Base-by-base conservation (phyloP, 2,888 invertebrate species). In the Ischnura elegans region DNA sequence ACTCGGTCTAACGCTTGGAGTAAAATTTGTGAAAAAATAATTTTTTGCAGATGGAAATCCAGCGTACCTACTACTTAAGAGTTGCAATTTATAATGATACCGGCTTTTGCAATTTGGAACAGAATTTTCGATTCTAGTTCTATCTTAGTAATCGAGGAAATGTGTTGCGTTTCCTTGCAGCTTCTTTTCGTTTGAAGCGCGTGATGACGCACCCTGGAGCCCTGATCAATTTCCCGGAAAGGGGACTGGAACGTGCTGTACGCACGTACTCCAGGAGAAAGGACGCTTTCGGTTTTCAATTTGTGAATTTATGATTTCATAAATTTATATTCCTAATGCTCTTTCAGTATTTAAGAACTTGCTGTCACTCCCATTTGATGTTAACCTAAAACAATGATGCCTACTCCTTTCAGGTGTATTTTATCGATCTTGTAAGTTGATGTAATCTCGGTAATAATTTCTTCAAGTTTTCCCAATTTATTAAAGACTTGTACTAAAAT, bases 191-290 rank as follows among this genome's bases (percentile, higher is more conserved):
- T 36, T 36, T 29, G 76, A 76, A 76, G 36, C 36, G 76, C 13
- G 36, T 76, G 76, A 43, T 66, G 61, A 90, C 43, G 90, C n/a
- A 42, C 55, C 43, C 25, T 43, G 43, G 29, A 25, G 43, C 25
- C 43, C 55, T 61, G 55, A 90, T 90, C 90, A 43, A 25, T 90
- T 90, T 90, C 90, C 19, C 25, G 42, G 90, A 61, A 90, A 36
- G n/a, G 21, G 76, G 16, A 25, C 43, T 46, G 86, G 61, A 3
- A 90, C 61, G 90, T 66, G 90, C 90, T 3, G 0, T 13, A 25
- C 55, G 55, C 90, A 90, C 90, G 90, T 90, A 90, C n/a, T n/a
- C 55, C 2, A 55, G 43, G 21, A 2, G 42, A 19, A 8, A 36
- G 21, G 6, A 8, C 21, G 25, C 42, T 21, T 42, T 43, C 8